These are phyloP conservation scores for Puntigrus tetrazona DNA, from an alignment of 2,113 vertebrate species.

Conservation along the genomic window DNA sequence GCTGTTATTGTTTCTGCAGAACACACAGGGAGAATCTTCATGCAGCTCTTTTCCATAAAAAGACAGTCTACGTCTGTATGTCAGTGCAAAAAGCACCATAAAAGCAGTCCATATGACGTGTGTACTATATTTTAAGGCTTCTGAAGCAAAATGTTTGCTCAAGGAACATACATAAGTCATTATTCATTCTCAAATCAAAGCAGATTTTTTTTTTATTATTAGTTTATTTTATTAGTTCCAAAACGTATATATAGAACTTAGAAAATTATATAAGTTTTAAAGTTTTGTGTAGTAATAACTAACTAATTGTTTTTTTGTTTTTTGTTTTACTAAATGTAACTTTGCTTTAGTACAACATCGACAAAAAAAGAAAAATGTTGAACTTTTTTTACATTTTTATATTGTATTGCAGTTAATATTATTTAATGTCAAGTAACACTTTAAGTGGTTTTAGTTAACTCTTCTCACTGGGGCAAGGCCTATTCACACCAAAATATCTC, in stretches of 20 bases:
- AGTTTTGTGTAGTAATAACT: no score
- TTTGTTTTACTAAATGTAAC: neutral
- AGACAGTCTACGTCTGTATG: neutral
- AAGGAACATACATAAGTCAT: neutral
- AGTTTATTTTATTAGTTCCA: no score
- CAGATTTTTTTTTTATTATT: no score
- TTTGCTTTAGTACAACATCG: neutral
- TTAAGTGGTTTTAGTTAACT: neutral
- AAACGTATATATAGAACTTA: no score
- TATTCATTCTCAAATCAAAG: neutral
- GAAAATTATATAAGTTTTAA: no score
- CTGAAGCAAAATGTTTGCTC: neutral
- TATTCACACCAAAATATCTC: neutral
- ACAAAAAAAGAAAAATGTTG: neutral
- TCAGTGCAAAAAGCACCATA: neutral
- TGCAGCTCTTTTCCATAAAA: slow-evolving; percentile 9
- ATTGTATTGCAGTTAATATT: neutral
- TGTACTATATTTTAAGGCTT: neutral
- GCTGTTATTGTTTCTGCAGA: neutral
- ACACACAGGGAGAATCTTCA: neutral
- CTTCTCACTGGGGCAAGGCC: neutral
- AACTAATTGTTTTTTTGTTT: no score
- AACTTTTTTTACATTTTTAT: no score
- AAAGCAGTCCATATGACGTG: neutral
- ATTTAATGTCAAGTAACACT: neutral